These are phyloP conservation scores for Dimorphilus gyrociliatus DNA, from an alignment of 2,888 invertebrate genomes.

Conservation along the genomic window DNA sequence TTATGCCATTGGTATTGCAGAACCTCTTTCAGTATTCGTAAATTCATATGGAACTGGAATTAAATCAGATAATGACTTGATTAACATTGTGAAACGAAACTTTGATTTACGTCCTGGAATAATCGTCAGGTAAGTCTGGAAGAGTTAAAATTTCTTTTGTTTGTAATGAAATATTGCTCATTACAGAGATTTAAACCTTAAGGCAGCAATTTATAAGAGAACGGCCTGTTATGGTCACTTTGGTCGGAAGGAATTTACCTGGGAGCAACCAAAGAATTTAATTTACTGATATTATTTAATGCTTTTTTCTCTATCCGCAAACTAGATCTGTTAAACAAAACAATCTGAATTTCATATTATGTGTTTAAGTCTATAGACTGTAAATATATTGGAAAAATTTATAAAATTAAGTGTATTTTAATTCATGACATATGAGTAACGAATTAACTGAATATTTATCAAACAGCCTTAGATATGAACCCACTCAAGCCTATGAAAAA, in stretches of 20 bases:
- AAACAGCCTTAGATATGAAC: no score
- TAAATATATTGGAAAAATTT: no score
- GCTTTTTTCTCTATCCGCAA: no score
- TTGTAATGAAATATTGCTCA: conserved; percentile 6
- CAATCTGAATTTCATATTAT: no score
- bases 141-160: conserved; percentile 2
- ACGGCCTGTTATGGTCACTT: conserved; percentile 10
- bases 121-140: conserved; percentile 64
- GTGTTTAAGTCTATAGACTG: no score
- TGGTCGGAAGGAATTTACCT: conserved; percentile 55
- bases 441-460: no score
- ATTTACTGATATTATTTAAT: no score
- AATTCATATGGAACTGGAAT: background rate
- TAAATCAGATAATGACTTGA: conserved; percentile 11
- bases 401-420: no score
- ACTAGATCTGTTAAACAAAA: no score
- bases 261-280: conserved; percentile 75
- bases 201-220: conserved; percentile 7
- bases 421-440: no score
- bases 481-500: no score
- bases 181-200: conserved; percentile 18
- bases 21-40: background rate
- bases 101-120: conserved; percentile 91
- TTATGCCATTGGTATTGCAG: background rate
- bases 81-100: conserved; percentile 74